Percentiles rank a stretch among this genome's conserved stretches.
These are phyloP conservation scores for Sclerodermus sp. DNA, from an alignment of 2,888 invertebrate genomes.

Conservation along the genomic window DNA sequence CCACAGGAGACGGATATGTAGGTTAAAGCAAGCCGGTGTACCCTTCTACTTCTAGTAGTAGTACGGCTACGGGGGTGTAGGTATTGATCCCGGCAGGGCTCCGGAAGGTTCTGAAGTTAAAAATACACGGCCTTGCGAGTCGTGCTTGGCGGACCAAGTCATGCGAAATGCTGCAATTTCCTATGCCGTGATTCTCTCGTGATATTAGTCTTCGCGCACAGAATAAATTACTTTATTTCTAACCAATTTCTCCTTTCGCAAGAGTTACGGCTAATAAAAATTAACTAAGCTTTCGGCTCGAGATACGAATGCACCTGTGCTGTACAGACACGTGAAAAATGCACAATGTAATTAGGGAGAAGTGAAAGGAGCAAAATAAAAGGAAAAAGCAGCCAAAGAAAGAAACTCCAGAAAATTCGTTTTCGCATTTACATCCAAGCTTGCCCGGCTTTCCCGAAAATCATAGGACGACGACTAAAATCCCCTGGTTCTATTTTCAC, in stretches of 20 bases:
- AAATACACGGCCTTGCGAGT: conserved; percentile 40
- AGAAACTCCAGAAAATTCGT: no score
- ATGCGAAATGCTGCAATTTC: conserved; percentile 31
- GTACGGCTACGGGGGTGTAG: conserved; percentile 30
- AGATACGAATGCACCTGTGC: no score
- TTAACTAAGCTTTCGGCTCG: no score
- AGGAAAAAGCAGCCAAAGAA: no score
- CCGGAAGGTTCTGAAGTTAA: conserved; percentile 45
- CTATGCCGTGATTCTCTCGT: conserved; percentile 21
- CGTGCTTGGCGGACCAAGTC: conserved; percentile 21
- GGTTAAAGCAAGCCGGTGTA: conserved; percentile 31
- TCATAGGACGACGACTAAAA: no score
- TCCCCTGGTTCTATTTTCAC: no score
- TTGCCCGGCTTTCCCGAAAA: no score
- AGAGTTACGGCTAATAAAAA: no score
- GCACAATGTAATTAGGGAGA: no score
- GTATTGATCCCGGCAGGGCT: conserved; percentile 40
- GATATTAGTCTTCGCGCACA: conserved; percentile 15
- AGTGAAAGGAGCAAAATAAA: no score
- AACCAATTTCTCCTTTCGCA: neutral
- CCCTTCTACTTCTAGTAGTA: conserved; percentile 24
- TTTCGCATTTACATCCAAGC: no score
- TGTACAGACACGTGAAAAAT: no score
- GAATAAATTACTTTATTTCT: neutral
- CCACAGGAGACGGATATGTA: conserved; percentile 26